Evolutionary conservation across 2,888 invertebrate genomes (phyloP).

Genomic region (Cacoxenus indagator): DNA sequence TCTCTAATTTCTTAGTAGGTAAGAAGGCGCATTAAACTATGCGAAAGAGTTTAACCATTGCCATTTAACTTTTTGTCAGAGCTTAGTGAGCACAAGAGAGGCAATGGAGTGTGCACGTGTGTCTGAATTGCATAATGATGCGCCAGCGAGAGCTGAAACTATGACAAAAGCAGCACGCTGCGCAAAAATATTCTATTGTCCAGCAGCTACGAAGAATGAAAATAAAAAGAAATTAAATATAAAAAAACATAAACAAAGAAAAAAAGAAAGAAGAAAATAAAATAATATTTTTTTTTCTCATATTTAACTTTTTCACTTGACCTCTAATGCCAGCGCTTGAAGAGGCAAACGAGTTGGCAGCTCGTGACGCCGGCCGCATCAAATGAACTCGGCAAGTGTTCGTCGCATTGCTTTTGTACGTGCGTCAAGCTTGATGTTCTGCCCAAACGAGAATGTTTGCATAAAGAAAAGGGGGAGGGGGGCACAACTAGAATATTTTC

Average conservation of each 20-base stretch:
- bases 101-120: neutral
- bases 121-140: too few relatives aligned
- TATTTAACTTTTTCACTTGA: constrained; percentile 9
- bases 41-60: constrained; percentile 9
- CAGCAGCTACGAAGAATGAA: too few relatives aligned
- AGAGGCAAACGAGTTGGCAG: neutral
- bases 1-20: constrained; percentile 12
- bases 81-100: too few relatives aligned
- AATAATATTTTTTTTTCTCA: neutral
- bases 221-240: neutral
- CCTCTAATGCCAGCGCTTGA: constrained; percentile 4
- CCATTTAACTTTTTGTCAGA: constrained; percentile 5
- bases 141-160: neutral
- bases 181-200: too few relatives aligned
- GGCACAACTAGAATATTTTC: too few relatives aligned
- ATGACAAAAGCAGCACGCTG: neutral
- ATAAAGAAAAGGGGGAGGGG: too few relatives aligned
- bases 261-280: neutral
- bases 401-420: neutral
- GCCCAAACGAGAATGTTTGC: neutral
- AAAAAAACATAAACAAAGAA: neutral
- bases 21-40: neutral
- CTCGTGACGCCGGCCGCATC: neutral
- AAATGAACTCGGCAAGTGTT: neutral
- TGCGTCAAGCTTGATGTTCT: neutral